Evolutionary conservation across 2,113 vertebrate genomes (phyloP).

Genomic region (Laterallus jamaicensis): DNA sequence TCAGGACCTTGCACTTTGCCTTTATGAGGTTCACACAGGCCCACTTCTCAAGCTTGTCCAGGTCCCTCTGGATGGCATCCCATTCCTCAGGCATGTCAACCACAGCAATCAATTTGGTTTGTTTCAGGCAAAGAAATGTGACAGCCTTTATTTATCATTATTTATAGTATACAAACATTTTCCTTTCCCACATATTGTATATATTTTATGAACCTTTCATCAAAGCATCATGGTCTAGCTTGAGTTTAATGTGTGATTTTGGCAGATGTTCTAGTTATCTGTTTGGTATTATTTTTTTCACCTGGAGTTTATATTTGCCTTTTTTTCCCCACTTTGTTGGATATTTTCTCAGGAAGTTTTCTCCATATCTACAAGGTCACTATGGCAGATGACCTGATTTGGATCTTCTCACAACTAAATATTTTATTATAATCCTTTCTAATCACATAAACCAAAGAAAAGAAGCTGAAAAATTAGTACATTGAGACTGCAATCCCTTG

Average conservation of each 20-base stretch:
- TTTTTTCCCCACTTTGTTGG: neutral
- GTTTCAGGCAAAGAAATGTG: neutral
- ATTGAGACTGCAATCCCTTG: neutral
- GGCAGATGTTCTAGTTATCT: neutral
- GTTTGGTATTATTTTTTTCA: rapidly evolving
- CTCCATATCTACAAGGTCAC: neutral
- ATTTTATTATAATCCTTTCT: neutral
- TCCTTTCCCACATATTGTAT: neutral
- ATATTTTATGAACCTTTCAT: neutral
- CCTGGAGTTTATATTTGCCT: rapidly evolving
- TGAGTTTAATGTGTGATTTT: neutral
- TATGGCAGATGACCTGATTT: neutral
- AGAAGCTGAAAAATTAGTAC: neutral
- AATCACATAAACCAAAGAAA: neutral
- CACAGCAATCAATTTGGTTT: neutral
- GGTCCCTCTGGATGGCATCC: neutral
- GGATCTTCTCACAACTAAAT: neutral
- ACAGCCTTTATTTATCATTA: neutral
- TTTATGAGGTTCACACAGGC: neutral
- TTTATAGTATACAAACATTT: neutral
- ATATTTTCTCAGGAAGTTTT: neutral
- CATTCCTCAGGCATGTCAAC: rapidly evolving
- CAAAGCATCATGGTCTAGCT: neutral
- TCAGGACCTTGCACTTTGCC: too few relatives aligned
- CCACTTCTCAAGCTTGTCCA: neutral